phyloP scores from a whole-genome alignment of 1,140 invertebrate species.

The Pseudomyrmex sp. region DNA sequence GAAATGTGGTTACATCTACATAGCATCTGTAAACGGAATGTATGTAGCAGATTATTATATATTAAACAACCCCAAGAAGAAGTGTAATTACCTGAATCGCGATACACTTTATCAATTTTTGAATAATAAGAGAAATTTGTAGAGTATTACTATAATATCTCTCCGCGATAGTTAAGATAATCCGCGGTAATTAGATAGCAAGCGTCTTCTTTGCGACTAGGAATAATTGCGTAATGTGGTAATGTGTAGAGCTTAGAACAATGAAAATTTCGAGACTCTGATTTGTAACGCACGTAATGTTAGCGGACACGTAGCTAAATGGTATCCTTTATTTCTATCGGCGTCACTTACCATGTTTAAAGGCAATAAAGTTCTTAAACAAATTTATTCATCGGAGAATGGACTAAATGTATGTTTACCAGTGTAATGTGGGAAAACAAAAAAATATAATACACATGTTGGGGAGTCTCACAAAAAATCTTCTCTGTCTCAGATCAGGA shows the following conservation, averaged over 20 bases:
- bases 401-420: not conserved
- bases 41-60: constrained; percentile 1
- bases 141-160: constrained; percentile 10
- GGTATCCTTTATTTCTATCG: constrained; percentile 29
- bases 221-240: not conserved
- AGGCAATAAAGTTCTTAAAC: constrained; percentile 41
- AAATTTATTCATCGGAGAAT: constrained; percentile 13
- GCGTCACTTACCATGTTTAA: constrained; percentile 21
- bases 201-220: constrained; percentile 9
- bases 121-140: constrained; percentile 16
- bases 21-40: not conserved
- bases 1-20: constrained; percentile 19
- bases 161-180: too few species aligned
- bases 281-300: constrained; percentile 14
- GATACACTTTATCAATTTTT: constrained; percentile 1
- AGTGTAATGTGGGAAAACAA: not conserved
- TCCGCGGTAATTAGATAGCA: not conserved
- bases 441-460: constrained; percentile 14
- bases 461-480: not conserved
- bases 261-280: not conserved
- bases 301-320: constrained; percentile 12
- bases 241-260: not conserved
- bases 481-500: not conserved
- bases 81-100: not conserved
- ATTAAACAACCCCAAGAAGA: constrained; percentile 3